phyloP scores from a whole-genome alignment of 1,140 invertebrate species.

The Conus betulinus region DNA sequence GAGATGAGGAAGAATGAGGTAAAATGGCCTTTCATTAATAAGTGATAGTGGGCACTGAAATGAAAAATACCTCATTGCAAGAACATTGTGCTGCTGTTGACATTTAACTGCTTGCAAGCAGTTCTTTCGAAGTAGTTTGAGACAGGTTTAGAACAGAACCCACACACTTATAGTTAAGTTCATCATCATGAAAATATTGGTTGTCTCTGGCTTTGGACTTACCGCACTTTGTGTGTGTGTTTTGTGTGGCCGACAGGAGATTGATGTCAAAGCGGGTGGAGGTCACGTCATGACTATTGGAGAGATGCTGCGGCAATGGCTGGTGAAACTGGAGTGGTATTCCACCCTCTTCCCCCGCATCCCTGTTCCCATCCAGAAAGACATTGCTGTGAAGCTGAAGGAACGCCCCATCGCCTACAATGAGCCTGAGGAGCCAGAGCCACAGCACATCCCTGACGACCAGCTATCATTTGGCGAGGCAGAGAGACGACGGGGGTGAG shows the following conservation, averaged over 20 bases:
- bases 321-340: constrained; percentile 95
- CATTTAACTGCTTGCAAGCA: too few relatives aligned
- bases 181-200: not conserved
- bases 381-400: constrained; percentile 68
- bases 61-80: too few relatives aligned
- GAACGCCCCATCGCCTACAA: constrained; percentile 41
- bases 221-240: not conserved
- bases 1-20: too few relatives aligned
- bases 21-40: too few relatives aligned
- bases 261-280: constrained; percentile 98
- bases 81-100: too few relatives aligned
- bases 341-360: constrained; percentile 98
- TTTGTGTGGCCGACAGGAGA: constrained; percentile 79
- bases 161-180: constrained; percentile 14
- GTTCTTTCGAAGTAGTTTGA: not conserved
- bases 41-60: too few relatives aligned
- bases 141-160: constrained; percentile 21
- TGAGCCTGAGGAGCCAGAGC: constrained; percentile 13
- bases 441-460: constrained; percentile 75
- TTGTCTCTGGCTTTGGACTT: not conserved
- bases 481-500: constrained; percentile 57
- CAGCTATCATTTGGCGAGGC: constrained; percentile 79
- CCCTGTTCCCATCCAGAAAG: constrained; percentile 97
- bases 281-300: constrained; percentile 96
- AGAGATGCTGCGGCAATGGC: constrained; percentile 92